Percentiles rank a stretch among this genome's conserved stretches.
Conservation (phyloP, 2,797 vertebrate species). For the Peromyscus aztecus region DNA sequence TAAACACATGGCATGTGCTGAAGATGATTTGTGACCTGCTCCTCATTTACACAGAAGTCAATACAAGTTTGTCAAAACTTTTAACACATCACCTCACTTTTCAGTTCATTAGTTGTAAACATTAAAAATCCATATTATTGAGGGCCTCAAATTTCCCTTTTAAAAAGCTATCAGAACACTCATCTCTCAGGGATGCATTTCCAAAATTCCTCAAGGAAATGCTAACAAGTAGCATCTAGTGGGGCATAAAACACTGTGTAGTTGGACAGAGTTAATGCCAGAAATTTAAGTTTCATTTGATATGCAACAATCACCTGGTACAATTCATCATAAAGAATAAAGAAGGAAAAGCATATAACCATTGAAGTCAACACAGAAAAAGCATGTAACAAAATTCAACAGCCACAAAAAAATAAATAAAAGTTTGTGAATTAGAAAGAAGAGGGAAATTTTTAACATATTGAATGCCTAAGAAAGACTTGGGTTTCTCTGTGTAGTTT, state of each 20-base stretch:
- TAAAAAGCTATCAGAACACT: neutral
- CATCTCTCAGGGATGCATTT: neutral
- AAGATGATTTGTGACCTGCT: neutral
- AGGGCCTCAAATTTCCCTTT: neutral
- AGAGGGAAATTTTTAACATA: neutral
- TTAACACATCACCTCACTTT: neutral
- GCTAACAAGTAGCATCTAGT: neutral
- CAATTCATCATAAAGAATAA: slow-evolving; percentile 49
- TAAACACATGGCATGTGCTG: neutral
- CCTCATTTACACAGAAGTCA: neutral
- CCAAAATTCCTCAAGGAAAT: slow-evolving; percentile 1
- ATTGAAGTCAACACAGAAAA: slow-evolving; percentile 28
- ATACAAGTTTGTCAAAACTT: neutral
- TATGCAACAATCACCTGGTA: neutral
- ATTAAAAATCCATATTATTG: neutral
- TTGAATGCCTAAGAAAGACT: neutral
- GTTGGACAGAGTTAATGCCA: neutral
- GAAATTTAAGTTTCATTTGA: slow-evolving; percentile 19
- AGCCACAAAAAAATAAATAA: slow-evolving; percentile 3
- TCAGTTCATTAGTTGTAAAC: neutral
- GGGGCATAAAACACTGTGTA: neutral
- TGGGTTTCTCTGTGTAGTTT: no score
- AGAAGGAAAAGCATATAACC: neutral
- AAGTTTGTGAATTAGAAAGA: neutral
- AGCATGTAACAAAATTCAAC: slow-evolving; percentile 46